Percentiles rank a stretch among this genome's conserved stretches.
These are phyloP conservation scores for Acanthurus tractus DNA, from an alignment of 2,797 vertebrate species.

Conservation along the genomic window DNA sequence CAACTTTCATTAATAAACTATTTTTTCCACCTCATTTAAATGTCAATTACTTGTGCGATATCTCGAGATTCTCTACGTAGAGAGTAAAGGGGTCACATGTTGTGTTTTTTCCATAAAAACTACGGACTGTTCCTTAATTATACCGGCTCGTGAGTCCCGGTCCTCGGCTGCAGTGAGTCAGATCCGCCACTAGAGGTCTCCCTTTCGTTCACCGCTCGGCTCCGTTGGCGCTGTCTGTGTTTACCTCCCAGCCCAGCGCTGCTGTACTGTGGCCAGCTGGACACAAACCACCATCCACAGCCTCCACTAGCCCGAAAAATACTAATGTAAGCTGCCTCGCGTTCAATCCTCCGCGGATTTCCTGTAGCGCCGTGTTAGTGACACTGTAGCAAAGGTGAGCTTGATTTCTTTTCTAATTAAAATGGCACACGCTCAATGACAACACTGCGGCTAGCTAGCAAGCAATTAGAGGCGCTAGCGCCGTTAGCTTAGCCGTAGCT, in stretches of 20 bases:
- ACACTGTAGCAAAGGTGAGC: constrained; percentile 78
- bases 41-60: too few species aligned
- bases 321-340: constrained; percentile 79
- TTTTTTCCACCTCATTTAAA: too few species aligned
- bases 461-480: constrained; percentile 39
- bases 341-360: constrained; percentile 66
- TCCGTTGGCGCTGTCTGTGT: constrained; percentile 63
- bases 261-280: constrained; percentile 73
- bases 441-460: constrained; percentile 39
- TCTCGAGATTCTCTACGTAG: too few species aligned
- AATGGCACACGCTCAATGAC: constrained; percentile 53
- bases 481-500: constrained; percentile 59
- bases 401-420: constrained; percentile 19
- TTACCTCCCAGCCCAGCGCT: constrained; percentile 75
- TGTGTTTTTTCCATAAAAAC: too few species aligned
- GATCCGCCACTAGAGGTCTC: constrained; percentile 75
- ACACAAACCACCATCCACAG: constrained; percentile 58
- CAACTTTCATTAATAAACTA: too few species aligned
- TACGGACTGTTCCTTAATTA: too few species aligned
- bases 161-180: constrained; percentile 29
- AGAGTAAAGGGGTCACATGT: too few species aligned
- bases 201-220: constrained; percentile 37
- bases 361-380: constrained; percentile 64
- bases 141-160: neutral
- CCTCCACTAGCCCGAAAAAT: constrained; percentile 56